phyloP scores from a whole-genome alignment of 2,113 vertebrate genomes.

The Tor tambroides region DNA sequence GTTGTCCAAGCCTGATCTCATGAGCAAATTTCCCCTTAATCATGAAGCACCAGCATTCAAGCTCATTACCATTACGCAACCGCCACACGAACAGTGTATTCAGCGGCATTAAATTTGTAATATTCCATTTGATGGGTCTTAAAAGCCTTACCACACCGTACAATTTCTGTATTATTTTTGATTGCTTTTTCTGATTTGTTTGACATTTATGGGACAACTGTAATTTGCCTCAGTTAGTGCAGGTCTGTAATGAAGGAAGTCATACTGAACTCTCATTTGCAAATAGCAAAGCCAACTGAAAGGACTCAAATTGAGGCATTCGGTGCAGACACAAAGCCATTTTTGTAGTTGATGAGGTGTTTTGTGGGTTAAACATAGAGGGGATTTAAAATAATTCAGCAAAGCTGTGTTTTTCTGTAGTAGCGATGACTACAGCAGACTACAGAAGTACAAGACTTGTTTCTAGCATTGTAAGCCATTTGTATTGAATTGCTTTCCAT shows the following conservation, averaged over 20 bases:
- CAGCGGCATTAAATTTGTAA: not conserved
- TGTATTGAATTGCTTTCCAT: constrained; percentile 35
- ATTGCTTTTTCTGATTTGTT: constrained; percentile 51
- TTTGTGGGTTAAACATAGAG: constrained; percentile 41
- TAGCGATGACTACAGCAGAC: constrained; percentile 1
- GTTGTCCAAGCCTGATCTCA: constrained; percentile 51
- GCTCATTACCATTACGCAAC: not conserved
- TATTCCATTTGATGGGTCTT: not conserved
- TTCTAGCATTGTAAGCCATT: not conserved
- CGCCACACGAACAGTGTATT: not conserved
- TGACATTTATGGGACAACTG: constrained; percentile 42
- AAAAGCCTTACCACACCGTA: not conserved
- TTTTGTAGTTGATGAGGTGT: constrained; percentile 47
- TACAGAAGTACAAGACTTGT: not conserved
- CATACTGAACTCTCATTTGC: constrained; percentile 3
- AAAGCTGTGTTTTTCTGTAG: constrained; percentile 39
- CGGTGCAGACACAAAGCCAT: constrained; percentile 16
- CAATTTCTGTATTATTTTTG: constrained; percentile 38
- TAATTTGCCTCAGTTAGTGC: constrained; percentile 39
- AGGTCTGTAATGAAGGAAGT: constrained; percentile 27
- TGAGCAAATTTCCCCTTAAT: constrained; percentile 48
- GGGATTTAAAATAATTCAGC: constrained; percentile 38
- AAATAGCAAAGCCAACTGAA: constrained; percentile 13
- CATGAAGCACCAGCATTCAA: constrained; percentile 39
- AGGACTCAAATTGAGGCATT: constrained; percentile 11